Conservation (phyloP, 2,113 vertebrate genomes). For the Mus spicilegus region DNA sequence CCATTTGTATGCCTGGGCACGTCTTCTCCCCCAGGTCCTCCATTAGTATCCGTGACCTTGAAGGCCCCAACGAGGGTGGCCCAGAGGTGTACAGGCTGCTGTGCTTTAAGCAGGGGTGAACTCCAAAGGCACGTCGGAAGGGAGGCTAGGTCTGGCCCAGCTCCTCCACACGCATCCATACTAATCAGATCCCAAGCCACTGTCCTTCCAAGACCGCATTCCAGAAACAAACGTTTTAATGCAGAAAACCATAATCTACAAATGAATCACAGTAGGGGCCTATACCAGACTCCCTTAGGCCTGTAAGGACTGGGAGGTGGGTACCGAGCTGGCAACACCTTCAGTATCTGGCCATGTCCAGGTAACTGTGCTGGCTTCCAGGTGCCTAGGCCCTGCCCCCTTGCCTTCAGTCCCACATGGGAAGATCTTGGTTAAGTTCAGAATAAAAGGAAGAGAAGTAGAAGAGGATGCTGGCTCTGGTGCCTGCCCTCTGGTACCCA, state of each 20-base stretch:
- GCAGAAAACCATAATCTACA: slow-evolving; percentile 79
- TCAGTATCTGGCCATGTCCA: rapidly evolving
- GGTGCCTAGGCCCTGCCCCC: neutral
- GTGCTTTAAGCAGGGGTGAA: neutral
- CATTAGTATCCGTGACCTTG: neutral
- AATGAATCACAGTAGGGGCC: slow-evolving; percentile 42
- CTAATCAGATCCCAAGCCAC: neutral
- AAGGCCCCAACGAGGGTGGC: neutral
- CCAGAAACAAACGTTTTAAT: slow-evolving; percentile 79
- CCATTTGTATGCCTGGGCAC: rapidly evolving
- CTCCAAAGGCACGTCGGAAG: neutral
- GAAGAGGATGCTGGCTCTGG: neutral
- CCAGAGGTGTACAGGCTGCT: too few relatives aligned
- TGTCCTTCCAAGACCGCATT: neutral
- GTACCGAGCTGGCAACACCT: slow-evolving; percentile 1
- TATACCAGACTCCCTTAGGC: neutral
- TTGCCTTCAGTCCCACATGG: neutral
- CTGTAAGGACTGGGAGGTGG: neutral
- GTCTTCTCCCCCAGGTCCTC: too few relatives aligned
- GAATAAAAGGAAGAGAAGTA: neutral
- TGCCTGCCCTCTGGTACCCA: neutral
- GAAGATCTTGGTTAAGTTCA: neutral
- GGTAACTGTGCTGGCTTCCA: neutral
- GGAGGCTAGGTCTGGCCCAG: rapidly evolving
- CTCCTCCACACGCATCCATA: rapidly evolving